A percentile compares a stretch with the other conserved stretches of the same genome.
Evolutionary conservation across 2,113 vertebrate genomes (phyloP).

Genomic region (Coptodon bakossiorum): DNA sequence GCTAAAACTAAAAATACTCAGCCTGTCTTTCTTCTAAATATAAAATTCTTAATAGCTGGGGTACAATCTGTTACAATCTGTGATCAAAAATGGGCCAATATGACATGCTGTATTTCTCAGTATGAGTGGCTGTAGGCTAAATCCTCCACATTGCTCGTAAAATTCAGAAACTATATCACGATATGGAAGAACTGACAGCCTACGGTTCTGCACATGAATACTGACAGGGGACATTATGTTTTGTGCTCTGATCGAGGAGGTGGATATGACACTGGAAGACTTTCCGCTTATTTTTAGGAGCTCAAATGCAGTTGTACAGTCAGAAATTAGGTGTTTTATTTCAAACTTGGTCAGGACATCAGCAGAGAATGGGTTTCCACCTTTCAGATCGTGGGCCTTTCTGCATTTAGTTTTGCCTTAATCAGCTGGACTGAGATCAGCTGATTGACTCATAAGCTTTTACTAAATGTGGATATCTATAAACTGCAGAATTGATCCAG

Average conservation of each 20-base stretch:
- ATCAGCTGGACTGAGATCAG: background rate
- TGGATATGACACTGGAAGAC: background rate
- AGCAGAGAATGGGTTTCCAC: background rate
- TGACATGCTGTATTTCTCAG: background rate
- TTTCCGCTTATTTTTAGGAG: background rate
- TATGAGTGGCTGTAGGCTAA: background rate
- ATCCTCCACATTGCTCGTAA: background rate
- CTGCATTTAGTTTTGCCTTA: background rate
- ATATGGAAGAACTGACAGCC: background rate
- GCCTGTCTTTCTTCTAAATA: background rate
- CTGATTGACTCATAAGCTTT: background rate
- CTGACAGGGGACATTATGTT: background rate
- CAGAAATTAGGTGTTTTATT: background rate
- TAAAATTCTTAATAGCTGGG: background rate
- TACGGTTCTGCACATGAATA: background rate
- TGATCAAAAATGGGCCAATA: background rate
- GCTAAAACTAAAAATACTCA: background rate
- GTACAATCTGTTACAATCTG: background rate
- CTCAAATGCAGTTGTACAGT: background rate
- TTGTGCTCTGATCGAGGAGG: background rate
- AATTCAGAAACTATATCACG: background rate
- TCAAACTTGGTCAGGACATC: background rate
- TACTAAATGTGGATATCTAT: background rate
- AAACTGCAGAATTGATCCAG: background rate
- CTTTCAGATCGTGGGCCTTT: background rate